phyloP scores from a whole-genome alignment of 2,113 vertebrate genomes.

The Calypte anna region DNA sequence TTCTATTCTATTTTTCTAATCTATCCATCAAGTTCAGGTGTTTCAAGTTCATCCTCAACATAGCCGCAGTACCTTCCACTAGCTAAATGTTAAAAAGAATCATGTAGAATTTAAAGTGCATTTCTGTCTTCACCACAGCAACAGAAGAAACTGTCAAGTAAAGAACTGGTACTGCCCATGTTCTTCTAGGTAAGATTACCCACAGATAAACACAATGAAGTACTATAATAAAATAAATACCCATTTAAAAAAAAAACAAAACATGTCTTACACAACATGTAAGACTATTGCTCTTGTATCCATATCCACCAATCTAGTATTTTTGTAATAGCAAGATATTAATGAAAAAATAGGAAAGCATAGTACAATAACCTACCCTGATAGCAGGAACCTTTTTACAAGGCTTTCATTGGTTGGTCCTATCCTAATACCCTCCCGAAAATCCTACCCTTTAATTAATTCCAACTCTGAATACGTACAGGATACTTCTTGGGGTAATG shows the following conservation, averaged over 20 bases:
- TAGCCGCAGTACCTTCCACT: neutral
- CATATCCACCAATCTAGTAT: slow-evolving; percentile 66
- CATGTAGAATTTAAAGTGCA: neutral
- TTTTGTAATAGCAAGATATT: neutral
- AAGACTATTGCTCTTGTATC: slow-evolving; percentile 55
- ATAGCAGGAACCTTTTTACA: neutral
- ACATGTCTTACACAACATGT: neutral
- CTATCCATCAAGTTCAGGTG: neutral
- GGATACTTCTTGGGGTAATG: neutral
- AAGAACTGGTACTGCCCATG: neutral
- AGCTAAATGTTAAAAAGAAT: neutral
- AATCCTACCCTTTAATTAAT: neutral
- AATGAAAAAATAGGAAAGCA: neutral
- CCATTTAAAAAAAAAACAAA: neutral
- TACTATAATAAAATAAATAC: neutral
- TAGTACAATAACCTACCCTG: neutral
- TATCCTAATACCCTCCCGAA: neutral
- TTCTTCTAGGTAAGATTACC: neutral
- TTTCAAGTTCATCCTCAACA: neutral
- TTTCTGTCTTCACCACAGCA: neutral
- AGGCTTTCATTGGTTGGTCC: neutral
- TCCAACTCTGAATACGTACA: neutral
- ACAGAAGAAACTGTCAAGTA: neutral
- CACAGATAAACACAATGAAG: neutral
- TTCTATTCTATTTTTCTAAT: neutral